Base-by-base conservation (phyloP, 1,140 invertebrate species). In the Drosophila watanabei region DNA sequence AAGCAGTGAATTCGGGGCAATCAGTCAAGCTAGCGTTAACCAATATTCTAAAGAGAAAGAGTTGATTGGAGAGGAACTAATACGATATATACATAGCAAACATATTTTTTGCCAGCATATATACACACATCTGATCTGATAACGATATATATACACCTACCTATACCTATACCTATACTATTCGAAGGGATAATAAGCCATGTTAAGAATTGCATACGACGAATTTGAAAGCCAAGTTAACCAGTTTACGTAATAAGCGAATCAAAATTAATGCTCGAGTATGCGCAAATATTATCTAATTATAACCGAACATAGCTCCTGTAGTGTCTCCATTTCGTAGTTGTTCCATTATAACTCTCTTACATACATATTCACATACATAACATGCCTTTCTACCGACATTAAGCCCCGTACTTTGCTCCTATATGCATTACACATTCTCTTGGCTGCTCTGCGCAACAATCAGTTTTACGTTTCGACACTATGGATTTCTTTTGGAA, bases 101-200 rank as follows among this genome's bases (percentile, higher is more conserved):
- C 60, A 79, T 86, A 86, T 85, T 80, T 84, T 88, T 86, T 79
- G 84, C 83, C 79, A 87, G 75, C 76, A 87, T 87, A 87, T 86
- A 73, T 60, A 73, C 30, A 73, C 56, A 73, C 69, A 72, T 73
- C 66, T 51, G 68, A 73, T 73, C 70, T 73, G 68, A 73, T 73
- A 73, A 58, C 56, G 39, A 58, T 69, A 68, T 58, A 69, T 58
- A 69, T 63, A 81, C 39, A 76, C 24, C 43, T 49, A 60, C 33
- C 32, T 56, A 82, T 37, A 64, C 33, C 32, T 56, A 82, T 37
- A 64, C 39, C 60, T 37, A 70, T 37, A 70, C 14, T 79, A 49
- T 75, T 56, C 30, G n/a, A 70, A 60, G 62, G 56, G 41, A 75
- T 66, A 64, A 69, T 24, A 60, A 45, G 65, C 46, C 59, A 70